Percentiles rank a stretch among this genome's conserved stretches.
Evolutionary conservation across 2,888 invertebrate species (phyloP).

Genomic region (Xestia ashworthii): DNA sequence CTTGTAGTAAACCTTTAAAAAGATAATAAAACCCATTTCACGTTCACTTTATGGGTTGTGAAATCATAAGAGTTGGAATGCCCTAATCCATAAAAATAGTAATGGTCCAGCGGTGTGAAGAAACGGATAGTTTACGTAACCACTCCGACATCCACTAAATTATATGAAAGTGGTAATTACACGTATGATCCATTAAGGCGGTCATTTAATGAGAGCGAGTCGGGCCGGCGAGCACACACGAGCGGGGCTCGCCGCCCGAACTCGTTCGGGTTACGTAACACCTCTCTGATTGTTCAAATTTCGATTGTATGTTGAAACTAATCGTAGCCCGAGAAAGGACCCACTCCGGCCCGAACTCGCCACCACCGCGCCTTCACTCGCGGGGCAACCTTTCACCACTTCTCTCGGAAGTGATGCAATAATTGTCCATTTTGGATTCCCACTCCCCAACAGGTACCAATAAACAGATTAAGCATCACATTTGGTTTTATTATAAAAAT

Average conservation of each 20-base stretch:
- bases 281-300: conserved; percentile 78
- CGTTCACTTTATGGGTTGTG: conserved; percentile 32
- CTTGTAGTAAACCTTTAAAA: conserved; percentile 32
- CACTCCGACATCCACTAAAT: conserved; percentile 74
- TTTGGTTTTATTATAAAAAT: conserved; percentile 87
- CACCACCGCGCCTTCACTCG: conserved; percentile 74
- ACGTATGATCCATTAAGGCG: conserved; percentile 81
- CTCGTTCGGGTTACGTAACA: conserved; percentile 76
- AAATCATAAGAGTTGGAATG: conserved; percentile 53
- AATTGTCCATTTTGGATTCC: conserved; percentile 66
- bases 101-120: conserved; percentile 65
- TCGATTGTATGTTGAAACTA: conserved; percentile 78
- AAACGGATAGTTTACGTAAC: conserved; percentile 74
- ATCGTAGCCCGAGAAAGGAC: conserved; percentile 82
- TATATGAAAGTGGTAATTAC: conserved; percentile 81
- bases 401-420: conserved; percentile 85
- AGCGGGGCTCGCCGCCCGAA: conserved; percentile 46
- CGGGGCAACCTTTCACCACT: conserved; percentile 86
- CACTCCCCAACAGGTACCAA: conserved; percentile 74
- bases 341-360: conserved; percentile 65
- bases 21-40: conserved; percentile 30
- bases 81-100: conserved; percentile 66
- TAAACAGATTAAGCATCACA: conserved; percentile 83
- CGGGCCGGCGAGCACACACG: conserved; percentile 52
- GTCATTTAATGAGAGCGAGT: conserved; percentile 76